Conservation (phyloP, 2,113 vertebrate species). For the Strix aluco region DNA sequence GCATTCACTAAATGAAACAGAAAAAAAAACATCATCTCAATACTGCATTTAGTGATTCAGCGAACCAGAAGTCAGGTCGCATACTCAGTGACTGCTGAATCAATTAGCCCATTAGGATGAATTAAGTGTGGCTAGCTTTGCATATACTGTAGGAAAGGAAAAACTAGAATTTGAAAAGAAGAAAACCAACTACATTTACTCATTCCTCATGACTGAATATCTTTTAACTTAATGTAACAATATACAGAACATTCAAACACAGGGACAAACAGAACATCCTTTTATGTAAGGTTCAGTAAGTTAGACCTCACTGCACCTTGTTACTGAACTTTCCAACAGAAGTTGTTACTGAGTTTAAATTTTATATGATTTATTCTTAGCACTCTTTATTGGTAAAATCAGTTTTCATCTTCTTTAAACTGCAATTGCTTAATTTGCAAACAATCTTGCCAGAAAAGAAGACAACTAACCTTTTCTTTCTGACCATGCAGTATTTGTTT, state of each 20-base stretch:
- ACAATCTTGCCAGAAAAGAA: background rate
- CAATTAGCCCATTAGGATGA: conserved; percentile 9
- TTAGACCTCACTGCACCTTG: background rate
- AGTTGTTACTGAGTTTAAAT: background rate
- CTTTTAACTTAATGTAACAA: background rate
- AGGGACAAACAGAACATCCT: background rate
- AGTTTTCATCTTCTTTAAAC: background rate
- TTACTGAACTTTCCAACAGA: background rate
- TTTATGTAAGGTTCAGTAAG: background rate
- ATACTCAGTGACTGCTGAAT: background rate
- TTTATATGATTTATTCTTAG: background rate
- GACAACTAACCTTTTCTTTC: background rate
- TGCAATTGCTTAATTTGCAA: background rate
- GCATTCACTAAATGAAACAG: background rate
- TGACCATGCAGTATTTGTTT: background rate
- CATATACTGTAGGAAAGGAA: background rate
- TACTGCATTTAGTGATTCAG: background rate
- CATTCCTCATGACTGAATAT: background rate
- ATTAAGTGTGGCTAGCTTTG: background rate
- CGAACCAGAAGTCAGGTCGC: background rate
- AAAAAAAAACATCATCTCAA: background rate
- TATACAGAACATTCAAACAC: background rate
- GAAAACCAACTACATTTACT: background rate
- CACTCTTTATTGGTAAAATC: background rate
- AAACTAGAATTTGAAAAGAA: background rate